phyloP scores from a whole-genome alignment of 2,797 vertebrate genomes.

The Allenopithecus nigroviridis region DNA sequence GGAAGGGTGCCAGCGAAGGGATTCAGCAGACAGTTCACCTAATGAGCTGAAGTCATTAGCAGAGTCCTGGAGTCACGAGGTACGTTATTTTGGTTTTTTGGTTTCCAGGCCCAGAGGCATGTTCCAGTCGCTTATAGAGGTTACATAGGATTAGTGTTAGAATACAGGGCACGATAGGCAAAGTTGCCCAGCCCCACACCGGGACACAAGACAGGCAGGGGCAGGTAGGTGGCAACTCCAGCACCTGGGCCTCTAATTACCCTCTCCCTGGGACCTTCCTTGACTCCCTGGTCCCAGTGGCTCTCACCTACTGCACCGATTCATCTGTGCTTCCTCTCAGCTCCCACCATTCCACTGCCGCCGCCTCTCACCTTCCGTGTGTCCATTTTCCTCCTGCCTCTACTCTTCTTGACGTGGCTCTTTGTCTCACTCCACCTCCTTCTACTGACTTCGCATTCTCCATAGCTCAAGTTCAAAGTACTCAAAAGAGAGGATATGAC shows the following conservation, averaged over 20 bases:
- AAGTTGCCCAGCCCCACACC: too few relatives aligned
- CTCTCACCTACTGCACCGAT: not conserved
- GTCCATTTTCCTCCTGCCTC: too few relatives aligned
- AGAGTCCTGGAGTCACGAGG: slow-evolving; percentile 27
- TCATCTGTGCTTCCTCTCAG: not conserved
- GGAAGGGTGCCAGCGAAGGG: slow-evolving; percentile 74
- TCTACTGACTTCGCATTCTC: not conserved
- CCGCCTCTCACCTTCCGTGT: not conserved
- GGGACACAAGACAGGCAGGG: not conserved
- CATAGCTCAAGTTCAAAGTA: not conserved
- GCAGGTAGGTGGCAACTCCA: not conserved
- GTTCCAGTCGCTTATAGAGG: not conserved
- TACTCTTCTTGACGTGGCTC: not conserved
- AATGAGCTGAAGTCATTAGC: slow-evolving; percentile 74
- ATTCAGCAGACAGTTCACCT: slow-evolving; percentile 72
- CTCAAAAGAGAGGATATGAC: not conserved
- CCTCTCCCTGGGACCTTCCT: not conserved
- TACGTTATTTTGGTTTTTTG: not conserved
- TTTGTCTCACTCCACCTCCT: not conserved
- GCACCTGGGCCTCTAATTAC: rapidly evolving
- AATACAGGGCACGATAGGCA: not conserved
- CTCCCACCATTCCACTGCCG: rapidly evolving
- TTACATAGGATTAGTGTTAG: not conserved
- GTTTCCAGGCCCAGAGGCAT: not conserved
- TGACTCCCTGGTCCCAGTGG: too few relatives aligned